Evolutionary conservation across 2,113 vertebrate genomes (phyloP).

Genomic region (Acanthisitta chloris): DNA sequence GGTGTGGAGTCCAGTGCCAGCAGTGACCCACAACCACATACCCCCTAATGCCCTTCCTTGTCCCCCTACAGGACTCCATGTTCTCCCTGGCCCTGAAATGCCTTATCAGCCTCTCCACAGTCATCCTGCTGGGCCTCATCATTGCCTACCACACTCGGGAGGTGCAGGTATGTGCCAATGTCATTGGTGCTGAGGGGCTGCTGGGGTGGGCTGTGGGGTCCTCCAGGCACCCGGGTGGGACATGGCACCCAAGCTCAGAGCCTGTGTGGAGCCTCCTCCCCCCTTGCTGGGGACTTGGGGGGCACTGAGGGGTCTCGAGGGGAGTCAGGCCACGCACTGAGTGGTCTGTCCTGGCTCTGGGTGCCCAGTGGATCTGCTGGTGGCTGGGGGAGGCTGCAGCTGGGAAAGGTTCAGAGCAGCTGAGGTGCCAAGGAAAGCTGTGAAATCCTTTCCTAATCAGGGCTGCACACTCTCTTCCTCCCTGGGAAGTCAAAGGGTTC

Average conservation of each 20-base stretch:
- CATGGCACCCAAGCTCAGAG: background rate
- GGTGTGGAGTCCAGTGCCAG: background rate
- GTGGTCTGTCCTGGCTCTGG: background rate
- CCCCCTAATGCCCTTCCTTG: background rate
- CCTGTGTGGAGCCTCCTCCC: background rate
- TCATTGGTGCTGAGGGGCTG: accelerated
- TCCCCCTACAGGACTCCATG: conserved; percentile 78
- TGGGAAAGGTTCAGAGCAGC: background rate
- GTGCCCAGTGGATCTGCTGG: background rate
- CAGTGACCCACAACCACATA: background rate
- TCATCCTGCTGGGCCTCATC: conserved; percentile 81
- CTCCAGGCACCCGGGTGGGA: background rate
- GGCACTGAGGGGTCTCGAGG: accelerated
- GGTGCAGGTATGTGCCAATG: conserved; percentile 74
- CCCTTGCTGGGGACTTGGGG: background rate
- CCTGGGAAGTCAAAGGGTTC: background rate
- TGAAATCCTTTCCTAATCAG: conserved; percentile 1
- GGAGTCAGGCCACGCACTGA: background rate
- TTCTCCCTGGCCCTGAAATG: conserved; percentile 85
- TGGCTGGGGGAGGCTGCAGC: background rate
- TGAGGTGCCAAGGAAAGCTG: conserved; percentile 24
- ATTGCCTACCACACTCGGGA: conserved; percentile 82
- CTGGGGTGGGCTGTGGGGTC: background rate
- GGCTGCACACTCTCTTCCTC: conserved; percentile 32
- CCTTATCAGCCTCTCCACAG: conserved; percentile 82